Evolutionary conservation across 2,888 invertebrate genomes (phyloP), one percentile per base, ranked within the genome.

Genomic region (Cylindroiulus punctatus): DNA sequence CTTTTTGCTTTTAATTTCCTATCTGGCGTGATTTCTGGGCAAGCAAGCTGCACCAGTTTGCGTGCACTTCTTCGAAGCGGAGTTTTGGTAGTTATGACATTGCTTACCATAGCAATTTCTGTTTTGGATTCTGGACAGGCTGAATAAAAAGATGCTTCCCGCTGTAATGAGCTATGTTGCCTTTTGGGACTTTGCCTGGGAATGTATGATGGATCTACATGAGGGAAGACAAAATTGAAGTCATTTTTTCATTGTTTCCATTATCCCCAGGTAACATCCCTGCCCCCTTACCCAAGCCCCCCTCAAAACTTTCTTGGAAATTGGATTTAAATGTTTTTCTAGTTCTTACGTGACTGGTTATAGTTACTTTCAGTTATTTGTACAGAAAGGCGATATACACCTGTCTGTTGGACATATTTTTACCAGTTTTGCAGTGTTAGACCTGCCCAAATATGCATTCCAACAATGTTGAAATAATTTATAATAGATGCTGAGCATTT

Each of bases 11-110:
- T 76, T 4, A 76, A 14, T 30, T 76, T 76, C 30, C 30, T 76
- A 32, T 76, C 76, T 0, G 76, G 76, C 10, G 76, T 30, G 17
- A 30, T 30, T 76, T 30, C 17, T 76, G 76, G 30, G 30, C 17
- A 76, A 30, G 17, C 17, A 0, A 30, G 30, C 17, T 30, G 76
- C 30, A 30, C 30, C 76, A 30, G 30, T 76, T 76, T 76, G 3
- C 76, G 30, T 32, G 76, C 17, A 76, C 76, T 76, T 76, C 76
- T 76, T 76, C 76, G 12, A 30, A 76, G 76, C 26, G 76, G 76
- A 26, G 76, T 76, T 30, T 76, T 76, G 30, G 76, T 32, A 76
- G 30, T 1, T 14, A 3, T 17, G 17, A 32, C 14, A 14, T 30
- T 32, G 76, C 30, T 12, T 32, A 17, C 30, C 30, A 30, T 76